Evolutionary conservation across 2,113 vertebrate genomes (phyloP).

Genomic region (Capra hircus): DNA sequence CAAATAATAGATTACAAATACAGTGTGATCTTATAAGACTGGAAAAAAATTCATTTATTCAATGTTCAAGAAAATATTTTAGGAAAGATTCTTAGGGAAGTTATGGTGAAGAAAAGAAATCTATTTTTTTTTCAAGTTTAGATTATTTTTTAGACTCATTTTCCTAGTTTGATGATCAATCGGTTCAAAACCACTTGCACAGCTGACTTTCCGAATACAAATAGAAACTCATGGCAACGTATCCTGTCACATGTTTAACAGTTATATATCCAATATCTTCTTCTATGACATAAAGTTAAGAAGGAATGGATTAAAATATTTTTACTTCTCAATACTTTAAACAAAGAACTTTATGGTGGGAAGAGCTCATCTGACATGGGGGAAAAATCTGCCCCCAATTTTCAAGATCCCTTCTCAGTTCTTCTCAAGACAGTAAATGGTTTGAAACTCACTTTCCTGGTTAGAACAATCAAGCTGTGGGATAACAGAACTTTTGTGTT

Average conservation of each 20-base stretch:
- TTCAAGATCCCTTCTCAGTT: background rate
- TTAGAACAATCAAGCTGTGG: background rate
- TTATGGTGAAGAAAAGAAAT: background rate
- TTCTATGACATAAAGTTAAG: background rate
- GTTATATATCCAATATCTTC: background rate
- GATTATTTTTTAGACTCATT: background rate
- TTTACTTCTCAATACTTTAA: background rate
- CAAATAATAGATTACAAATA: conserved; percentile 40
- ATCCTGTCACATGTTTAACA: background rate
- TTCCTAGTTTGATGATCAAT: background rate
- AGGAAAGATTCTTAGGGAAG: background rate
- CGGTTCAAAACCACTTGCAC: background rate
- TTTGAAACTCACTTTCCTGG: background rate
- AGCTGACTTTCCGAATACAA: background rate
- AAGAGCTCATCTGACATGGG: background rate
- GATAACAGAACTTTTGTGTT: background rate
- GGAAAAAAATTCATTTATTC: background rate
- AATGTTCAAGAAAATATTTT: conserved; percentile 12
- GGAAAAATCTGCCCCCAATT: background rate
- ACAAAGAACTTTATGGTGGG: background rate
- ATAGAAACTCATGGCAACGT: background rate
- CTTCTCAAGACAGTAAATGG: background rate
- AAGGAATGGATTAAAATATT: background rate
- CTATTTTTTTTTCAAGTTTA: background rate
- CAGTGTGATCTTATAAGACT: background rate